Evolutionary conservation across 2,797 vertebrate species (phyloP).

Genomic region (Hapalemur alaotrensis): DNA sequence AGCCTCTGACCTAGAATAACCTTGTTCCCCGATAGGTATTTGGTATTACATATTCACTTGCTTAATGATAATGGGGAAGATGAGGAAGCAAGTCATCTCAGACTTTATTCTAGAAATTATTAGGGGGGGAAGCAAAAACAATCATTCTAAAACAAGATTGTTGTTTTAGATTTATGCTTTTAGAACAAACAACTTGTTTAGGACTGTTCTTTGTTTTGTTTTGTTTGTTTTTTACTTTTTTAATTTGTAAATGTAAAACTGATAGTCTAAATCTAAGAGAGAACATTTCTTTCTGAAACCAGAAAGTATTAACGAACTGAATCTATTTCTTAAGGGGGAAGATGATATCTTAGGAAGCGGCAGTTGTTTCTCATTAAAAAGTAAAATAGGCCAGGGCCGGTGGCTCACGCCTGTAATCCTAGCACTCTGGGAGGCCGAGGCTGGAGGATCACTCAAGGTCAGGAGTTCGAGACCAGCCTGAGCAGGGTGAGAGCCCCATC

Average conservation of each 20-base stretch:
- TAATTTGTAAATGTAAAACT: not conserved
- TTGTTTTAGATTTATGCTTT: not conserved
- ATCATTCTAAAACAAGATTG: not conserved
- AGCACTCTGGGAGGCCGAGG: too few species aligned
- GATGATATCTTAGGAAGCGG: not conserved
- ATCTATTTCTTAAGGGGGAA: not conserved
- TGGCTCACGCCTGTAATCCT: too few species aligned
- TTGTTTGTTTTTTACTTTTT: not conserved
- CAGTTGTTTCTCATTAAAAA: conserved; percentile 19
- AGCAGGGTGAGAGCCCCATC: too few species aligned
- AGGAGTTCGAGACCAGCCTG: too few species aligned
- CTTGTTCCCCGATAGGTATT: not conserved
- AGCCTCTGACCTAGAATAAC: not conserved
- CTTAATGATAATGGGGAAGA: not conserved
- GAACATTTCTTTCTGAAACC: not conserved
- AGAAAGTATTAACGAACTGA: conserved; percentile 8
- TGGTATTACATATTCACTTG: not conserved
- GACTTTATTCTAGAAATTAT: conserved; percentile 23
- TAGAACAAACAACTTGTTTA: not conserved
- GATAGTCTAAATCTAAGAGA: not conserved
- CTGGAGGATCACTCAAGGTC: too few species aligned
- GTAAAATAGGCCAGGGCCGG: not conserved
- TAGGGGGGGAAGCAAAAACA: not conserved
- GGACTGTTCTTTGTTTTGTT: not conserved
- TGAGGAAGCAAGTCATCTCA: conserved; percentile 5